Conservation (phyloP, 2,113 vertebrate genomes). For the Elgaria multicarinata region DNA sequence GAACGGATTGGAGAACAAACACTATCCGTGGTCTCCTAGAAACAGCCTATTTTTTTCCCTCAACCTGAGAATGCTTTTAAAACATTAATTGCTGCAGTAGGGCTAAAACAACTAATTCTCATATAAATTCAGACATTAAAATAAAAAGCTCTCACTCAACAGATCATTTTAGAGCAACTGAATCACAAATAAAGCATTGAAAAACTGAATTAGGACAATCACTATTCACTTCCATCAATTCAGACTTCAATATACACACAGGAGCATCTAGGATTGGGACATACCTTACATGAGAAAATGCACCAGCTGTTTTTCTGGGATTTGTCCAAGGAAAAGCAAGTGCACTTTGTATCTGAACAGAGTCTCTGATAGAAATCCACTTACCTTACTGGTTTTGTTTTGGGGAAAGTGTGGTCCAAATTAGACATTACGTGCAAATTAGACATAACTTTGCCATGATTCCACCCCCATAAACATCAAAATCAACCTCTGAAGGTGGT, state of each 20-base stretch:
- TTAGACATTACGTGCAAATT: not conserved
- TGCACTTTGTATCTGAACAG: not conserved
- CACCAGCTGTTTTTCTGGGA: not conserved
- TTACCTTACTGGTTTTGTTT: not conserved
- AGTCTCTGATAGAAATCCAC: not conserved
- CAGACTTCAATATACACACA: not conserved
- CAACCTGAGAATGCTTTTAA: conserved; percentile 32
- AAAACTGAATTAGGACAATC: conserved; percentile 40
- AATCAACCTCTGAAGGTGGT: not conserved
- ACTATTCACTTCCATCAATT: not conserved
- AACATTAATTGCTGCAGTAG: conserved; percentile 53
- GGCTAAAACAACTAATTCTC: conserved; percentile 49
- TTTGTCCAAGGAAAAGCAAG: not conserved
- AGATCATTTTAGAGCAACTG: not conserved
- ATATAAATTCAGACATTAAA: conserved; percentile 42
- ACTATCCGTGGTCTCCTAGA: conserved; percentile 69
- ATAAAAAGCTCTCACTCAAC: conserved; percentile 45
- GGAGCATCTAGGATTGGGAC: not conserved
- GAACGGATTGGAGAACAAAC: conserved; percentile 64
- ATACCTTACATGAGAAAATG: not conserved
- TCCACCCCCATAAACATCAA: not conserved
- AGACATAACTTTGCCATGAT: not conserved
- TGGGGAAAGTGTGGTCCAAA: not conserved
- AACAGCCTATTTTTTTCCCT: conserved; percentile 55
- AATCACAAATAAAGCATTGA: conserved; percentile 43